Evolutionary conservation across 2,888 invertebrate genomes (phyloP), one percentile per base, ranked within the genome.

Genomic region (Acrobasis suavella): DNA sequence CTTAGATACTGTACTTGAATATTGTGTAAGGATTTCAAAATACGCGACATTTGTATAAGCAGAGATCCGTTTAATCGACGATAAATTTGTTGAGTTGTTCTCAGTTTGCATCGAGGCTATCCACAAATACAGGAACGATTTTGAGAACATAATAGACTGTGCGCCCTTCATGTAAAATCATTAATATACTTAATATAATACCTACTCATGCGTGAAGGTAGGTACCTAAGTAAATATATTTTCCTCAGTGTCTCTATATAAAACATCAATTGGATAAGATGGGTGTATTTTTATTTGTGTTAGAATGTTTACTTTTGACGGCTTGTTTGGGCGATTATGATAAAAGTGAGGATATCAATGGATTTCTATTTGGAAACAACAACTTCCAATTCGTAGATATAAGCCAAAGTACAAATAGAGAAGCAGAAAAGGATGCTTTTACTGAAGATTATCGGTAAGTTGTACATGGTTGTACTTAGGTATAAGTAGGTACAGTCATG

Each of bases 341-440:
- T 52, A 16, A 52, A 52, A 52, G 52, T 52, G 22, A 52, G 10
- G 32, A 52, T 12, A 50, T 60, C 12, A 64, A 64, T 39, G 55
- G 17, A 10, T 51, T 64, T 58, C 37, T 64, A 7, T 64, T 64
- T 56, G 42, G 16, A 12, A 42, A 46, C 38, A 37, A 49, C 55
- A 56, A 49, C 32, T 55, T 60, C n/a, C 51, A 64, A 37, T 64
- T 61, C 55, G 39, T 64, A 37, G 64, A 64, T 42, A 55, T 64
- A 39, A 64, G 60, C 12, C 61, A 61, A 50, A 56, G 16, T 50
- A 16, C 46, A 5, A 12, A 52, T 12, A 52, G 32, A 52, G 32
- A 17, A n/a, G 52, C 17, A 32, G 52, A 14, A 14, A 22, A 22
- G 17, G 22, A 46, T 46, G 46, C 46, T n/a, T 46, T 46, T n/a